Evolutionary conservation across 2,113 vertebrate genomes (phyloP).

Genomic region (Pachyramphus minor): DNA sequence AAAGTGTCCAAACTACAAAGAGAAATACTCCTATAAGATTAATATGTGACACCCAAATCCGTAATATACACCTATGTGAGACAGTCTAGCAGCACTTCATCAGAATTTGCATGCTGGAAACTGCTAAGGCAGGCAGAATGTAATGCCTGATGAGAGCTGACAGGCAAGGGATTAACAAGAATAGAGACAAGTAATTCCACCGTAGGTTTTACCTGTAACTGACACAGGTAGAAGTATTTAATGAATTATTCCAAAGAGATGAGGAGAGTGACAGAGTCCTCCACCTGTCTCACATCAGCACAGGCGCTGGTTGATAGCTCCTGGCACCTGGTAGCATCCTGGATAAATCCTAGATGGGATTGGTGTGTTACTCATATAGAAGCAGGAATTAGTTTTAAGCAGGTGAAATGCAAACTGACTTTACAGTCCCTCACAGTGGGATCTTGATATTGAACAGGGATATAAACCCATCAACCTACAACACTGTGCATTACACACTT

Average conservation of each 20-base stretch:
- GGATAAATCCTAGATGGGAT: slow-evolving; percentile 1
- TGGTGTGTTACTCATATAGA: neutral
- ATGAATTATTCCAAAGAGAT: slow-evolving; percentile 21
- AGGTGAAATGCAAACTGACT: slow-evolving; percentile 47
- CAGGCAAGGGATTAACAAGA: slow-evolving; percentile 55
- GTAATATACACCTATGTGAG: neutral
- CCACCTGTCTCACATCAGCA: slow-evolving; percentile 1
- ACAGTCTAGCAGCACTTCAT: neutral
- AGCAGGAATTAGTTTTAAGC: slow-evolving; percentile 4
- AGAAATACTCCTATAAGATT: neutral
- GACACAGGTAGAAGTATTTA: slow-evolving; percentile 49
- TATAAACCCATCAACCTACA: neutral
- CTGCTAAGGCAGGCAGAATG: slow-evolving; percentile 1
- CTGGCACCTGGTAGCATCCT: neutral
- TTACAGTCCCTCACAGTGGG: neutral
- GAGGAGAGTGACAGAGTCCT: neutral
- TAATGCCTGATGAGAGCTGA: slow-evolving; percentile 56
- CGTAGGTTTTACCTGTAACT: neutral
- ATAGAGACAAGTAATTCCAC: slow-evolving; percentile 33
- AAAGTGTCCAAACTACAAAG: slow-evolving; percentile 14
- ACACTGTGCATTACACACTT: neutral
- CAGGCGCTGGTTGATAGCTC: neutral
- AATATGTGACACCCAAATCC: slow-evolving; percentile 18
- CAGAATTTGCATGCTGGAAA: slow-evolving; percentile 42
- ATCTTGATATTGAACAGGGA: neutral